Evolutionary conservation across 2,113 vertebrate species (phyloP).

Genomic region (Catharus minimus): DNA sequence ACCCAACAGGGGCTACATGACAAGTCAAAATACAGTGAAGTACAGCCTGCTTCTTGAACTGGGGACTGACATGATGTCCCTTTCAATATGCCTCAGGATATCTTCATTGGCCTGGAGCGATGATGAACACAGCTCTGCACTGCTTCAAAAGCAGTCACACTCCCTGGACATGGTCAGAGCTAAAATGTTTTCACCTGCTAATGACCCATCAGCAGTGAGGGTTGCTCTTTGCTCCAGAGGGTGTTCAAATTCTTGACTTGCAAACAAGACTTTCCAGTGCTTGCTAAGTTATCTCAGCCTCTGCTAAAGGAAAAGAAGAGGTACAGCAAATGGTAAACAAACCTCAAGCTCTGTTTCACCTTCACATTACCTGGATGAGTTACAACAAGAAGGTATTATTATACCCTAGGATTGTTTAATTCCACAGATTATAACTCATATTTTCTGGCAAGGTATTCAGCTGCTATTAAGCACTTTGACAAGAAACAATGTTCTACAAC

Average conservation of each 20-base stretch:
- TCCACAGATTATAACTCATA: not conserved
- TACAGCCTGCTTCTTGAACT: not conserved
- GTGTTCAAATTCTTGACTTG: not conserved
- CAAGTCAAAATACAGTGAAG: not conserved
- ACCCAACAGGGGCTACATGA: not conserved
- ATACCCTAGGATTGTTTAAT: not conserved
- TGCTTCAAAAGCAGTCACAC: not conserved
- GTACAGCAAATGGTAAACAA: not conserved
- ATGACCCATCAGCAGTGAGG: not conserved
- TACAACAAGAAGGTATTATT: not conserved
- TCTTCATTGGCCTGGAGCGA: not conserved
- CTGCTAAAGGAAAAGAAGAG: not conserved
- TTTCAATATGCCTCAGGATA: not conserved
- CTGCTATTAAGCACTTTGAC: not conserved
- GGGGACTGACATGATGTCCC: not conserved
- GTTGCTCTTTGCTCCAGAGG: not conserved
- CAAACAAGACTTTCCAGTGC: not conserved
- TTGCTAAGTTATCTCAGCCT: not conserved
- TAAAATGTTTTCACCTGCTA: not conserved
- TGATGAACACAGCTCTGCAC: not conserved
- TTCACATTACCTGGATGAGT: not conserved
- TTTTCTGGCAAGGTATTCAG: conserved; percentile 2
- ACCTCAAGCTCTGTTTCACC: not conserved
- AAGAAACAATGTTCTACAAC: not conserved
- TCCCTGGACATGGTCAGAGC: not conserved